Evolutionary conservation across 2,113 vertebrate genomes (phyloP).

Genomic region (Phrynocephalus versicolor): DNA sequence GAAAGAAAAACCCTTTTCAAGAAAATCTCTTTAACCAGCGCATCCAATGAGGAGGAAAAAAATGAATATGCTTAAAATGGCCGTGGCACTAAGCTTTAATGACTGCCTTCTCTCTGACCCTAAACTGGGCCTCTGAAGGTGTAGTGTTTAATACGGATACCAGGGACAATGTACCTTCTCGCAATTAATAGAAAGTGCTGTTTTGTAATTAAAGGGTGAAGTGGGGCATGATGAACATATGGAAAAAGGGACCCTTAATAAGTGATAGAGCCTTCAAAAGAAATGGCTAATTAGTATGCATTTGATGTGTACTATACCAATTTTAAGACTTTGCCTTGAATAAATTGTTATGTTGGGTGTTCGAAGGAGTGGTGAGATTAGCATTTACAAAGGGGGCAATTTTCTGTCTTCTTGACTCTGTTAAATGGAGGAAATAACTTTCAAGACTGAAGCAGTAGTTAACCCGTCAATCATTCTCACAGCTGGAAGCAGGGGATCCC

Average conservation of each 20-base stretch:
- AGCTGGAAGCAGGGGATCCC: slow-evolving; percentile 85
- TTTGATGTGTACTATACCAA: slow-evolving; percentile 76
- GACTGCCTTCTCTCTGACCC: slow-evolving; percentile 56
- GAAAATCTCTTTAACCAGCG: slow-evolving; percentile 15
- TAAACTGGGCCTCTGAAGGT: slow-evolving; percentile 71
- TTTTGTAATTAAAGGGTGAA: slow-evolving; percentile 79
- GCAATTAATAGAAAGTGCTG: slow-evolving; percentile 72
- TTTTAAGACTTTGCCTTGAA: slow-evolving; percentile 81
- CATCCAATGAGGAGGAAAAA: neutral
- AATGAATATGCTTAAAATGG: slow-evolving; percentile 46
- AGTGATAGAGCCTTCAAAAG: slow-evolving; percentile 76
- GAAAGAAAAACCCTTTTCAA: slow-evolving; percentile 46
- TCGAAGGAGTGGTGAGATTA: slow-evolving; percentile 79
- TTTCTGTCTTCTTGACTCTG: slow-evolving; percentile 82
- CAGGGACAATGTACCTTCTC: slow-evolving; percentile 68
- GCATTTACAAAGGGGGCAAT: slow-evolving; percentile 80
- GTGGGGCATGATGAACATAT: slow-evolving; percentile 77
- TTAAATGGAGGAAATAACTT: slow-evolving; percentile 91
- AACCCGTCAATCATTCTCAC: slow-evolving; percentile 90
- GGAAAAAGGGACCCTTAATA: slow-evolving; percentile 76
- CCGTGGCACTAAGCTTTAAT: slow-evolving; percentile 42
- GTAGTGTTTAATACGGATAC: slow-evolving; percentile 65
- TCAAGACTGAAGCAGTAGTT: slow-evolving; percentile 84
- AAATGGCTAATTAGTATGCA: slow-evolving; percentile 80
- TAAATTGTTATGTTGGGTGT: slow-evolving; percentile 77